These are phyloP conservation scores for Sturmia bella DNA, from an alignment of 2,888 invertebrate genomes.

Conservation along the genomic window DNA sequence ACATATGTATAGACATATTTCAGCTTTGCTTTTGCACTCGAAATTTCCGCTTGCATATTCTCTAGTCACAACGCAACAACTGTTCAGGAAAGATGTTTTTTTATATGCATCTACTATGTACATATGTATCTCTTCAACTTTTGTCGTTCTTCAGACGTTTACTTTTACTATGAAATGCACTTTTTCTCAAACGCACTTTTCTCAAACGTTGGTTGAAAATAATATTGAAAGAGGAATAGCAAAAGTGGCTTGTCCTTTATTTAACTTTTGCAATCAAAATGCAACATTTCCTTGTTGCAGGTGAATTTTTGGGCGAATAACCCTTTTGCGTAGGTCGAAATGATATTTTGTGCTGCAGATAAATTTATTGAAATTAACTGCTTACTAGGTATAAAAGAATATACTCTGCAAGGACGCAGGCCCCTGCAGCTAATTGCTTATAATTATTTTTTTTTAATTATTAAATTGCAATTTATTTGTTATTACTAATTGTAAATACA, in stretches of 20 bases:
- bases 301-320: neutral
- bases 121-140: neutral
- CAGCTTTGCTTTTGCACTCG: conserved; percentile 14
- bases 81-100: conserved; percentile 29
- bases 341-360: too few relatives aligned
- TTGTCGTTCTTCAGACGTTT: conserved; percentile 1
- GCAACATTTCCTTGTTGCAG: conserved; percentile 29
- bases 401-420: too few relatives aligned
- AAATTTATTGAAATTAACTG: too few relatives aligned
- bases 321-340: too few relatives aligned
- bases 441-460: too few relatives aligned
- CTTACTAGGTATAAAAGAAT: too few relatives aligned
- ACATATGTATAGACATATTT: conserved; percentile 1
- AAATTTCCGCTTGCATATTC: conserved; percentile 37
- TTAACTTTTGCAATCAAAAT: conserved; percentile 36
- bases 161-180: neutral
- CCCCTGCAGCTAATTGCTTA: too few relatives aligned
- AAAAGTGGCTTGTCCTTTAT: conserved; percentile 40
- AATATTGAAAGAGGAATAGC: neutral
- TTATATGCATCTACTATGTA: too few relatives aligned
- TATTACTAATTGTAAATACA: too few relatives aligned
- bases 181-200: neutral
- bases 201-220: neutral
- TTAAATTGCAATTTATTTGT: too few relatives aligned
- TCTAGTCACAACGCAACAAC: conserved; percentile 44